Base-by-base conservation (phyloP, 2,888 invertebrate species). In the Thelaira solivaga region DNA sequence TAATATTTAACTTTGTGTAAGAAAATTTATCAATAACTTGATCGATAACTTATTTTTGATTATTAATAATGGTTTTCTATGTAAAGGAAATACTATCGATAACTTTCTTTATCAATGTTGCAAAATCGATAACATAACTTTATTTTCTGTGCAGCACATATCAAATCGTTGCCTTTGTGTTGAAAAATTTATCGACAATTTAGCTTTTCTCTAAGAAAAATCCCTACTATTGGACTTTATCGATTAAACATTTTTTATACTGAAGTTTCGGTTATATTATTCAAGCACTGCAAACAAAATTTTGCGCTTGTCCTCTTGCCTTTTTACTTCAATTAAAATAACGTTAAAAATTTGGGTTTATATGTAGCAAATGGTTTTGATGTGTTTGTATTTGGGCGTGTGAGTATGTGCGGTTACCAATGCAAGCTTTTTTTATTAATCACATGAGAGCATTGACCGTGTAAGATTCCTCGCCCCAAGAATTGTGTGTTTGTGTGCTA, bases 361-460 rank as follows among this genome's bases (percentile, higher is more conserved):
- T 43, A 20, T 6, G 13, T 47, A n/a, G n/a, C 6, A 0, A 24
- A 13, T 11, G 7, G n/a, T 2, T 47, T 2, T 41, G 2, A 10
- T n/a, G 4, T 16, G 41, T 41, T 11, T 31, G 45, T 22, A 4
- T 6, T 31, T 47, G 45, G 16, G 24, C 34, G 13, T 36, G 11
- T 11, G 24, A 16, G n/a, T 31, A 43, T 16, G 24, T 55, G 53
- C 22, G 43, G 67, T 45, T 57, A 26, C 26, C 24, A 57, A 47
- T 57, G n/a, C 26, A 55, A 67, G 36, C 34, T 45, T n/a, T n/a
- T n/a, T n/a, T n/a, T 22, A 51, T 41, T 61, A 59, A 69, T 61
- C 49, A 61, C 13, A 41, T 61, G 49, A 61, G 43, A 6, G 22
- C 41, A 51, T 1, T 69, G 61, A 41, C 69, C 41, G 16, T 51